These are phyloP conservation scores for Cepaea nemoralis DNA, from an alignment of 1,140 invertebrate species.

Conservation along the genomic window DNA sequence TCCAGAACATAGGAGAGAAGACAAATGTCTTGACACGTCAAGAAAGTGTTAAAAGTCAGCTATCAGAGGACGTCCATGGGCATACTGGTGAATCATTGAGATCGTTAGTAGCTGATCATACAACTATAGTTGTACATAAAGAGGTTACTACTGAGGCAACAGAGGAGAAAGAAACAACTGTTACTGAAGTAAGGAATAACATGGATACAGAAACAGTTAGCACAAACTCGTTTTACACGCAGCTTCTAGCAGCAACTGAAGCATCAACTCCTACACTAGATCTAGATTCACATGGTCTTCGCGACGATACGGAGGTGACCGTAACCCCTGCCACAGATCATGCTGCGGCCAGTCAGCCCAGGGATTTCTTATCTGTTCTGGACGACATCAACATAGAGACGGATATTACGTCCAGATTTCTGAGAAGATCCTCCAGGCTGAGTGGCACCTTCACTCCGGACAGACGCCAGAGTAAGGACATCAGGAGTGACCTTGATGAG, in stretches of 20 bases:
- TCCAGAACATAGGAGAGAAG: background rate
- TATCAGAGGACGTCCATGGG: background rate
- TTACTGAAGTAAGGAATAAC: background rate
- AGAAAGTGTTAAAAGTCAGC: background rate
- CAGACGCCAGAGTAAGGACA: background rate
- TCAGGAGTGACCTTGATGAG: background rate
- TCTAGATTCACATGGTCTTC: background rate
- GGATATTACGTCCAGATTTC: background rate
- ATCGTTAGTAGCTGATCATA: no score
- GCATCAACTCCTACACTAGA: background rate
- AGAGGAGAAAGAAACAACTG: no score
- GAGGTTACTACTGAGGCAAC: no score
- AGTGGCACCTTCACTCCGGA: background rate
- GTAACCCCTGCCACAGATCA: background rate
- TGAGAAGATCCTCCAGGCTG: background rate
- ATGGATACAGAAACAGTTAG: background rate
- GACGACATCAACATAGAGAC: slow-evolving; percentile 23
- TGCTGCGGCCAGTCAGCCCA: background rate
- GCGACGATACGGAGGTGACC: background rate
- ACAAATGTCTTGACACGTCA: background rate
- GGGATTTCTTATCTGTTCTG: slow-evolving; percentile 28
- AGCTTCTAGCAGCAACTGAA: background rate
- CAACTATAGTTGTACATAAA: no score
- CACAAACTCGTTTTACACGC: background rate
- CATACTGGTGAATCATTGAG: background rate